Base-by-base conservation (phyloP, 2,797 vertebrate genomes). In the Ambastaia sidthimunki region DNA sequence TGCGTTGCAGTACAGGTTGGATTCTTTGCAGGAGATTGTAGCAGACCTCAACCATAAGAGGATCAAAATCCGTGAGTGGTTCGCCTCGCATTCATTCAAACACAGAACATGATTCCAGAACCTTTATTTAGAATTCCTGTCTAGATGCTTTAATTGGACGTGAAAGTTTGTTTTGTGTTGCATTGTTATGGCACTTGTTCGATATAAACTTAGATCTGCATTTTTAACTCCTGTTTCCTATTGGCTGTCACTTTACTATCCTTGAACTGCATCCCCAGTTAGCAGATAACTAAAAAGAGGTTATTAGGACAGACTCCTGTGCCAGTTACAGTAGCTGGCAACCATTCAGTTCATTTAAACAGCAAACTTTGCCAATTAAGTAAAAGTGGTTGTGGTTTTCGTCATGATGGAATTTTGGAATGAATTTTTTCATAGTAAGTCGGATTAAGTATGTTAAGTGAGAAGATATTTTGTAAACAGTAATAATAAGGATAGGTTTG, bases 11-110 rank as follows among this genome's bases (percentile, higher is more conserved):
- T 83, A 86, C 76, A 92, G 94, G 69, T 89, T 95, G 37, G 90
- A 92, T 78, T 86, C 89, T 76, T 86, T 95, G 78, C 89, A 89
- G 21, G 87, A 88, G 34, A 78, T 86, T 12, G 84, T 90, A 70
- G 82, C 85, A 71, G 86, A 89, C 66, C 91, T 95, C 3, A 93
- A 95, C 88, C 93, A 93, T 83, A 93, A 91, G 81, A 92, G 89
- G 84, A 92, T 92, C 82, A 86, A 85, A 66, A 89, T 94, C 91
- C 94, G 95, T 95, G 88, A 96, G 95, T 96, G 28, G 15, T 54
- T 54, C 16, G 18, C 52, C 47, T 50, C 21, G 18, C 19, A 18
- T 50, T 5, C 3, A 47, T 41, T n/a, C n/a, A n/a, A 76, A 21
- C 18, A 66, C 70, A 37, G 7, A 57, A 16, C 60, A 54, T 52